phyloP scores from a whole-genome alignment of 2,888 invertebrate species.

The Eupithecia vulgata region DNA sequence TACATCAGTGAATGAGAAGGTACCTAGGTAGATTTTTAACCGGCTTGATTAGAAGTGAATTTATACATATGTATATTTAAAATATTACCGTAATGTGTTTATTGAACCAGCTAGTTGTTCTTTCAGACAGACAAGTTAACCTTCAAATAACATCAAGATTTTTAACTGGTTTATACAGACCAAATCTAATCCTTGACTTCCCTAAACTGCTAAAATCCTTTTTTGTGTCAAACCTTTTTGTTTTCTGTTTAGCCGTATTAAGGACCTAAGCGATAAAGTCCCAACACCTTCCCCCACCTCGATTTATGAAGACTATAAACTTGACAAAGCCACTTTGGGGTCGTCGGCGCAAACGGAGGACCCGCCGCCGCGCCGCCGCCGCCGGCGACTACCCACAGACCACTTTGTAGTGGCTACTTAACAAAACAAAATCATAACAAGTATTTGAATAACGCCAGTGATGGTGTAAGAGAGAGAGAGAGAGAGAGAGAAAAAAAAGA shows the following conservation, averaged over 20 bases:
- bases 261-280: conserved; percentile 12
- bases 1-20: not conserved
- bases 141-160: not conserved
- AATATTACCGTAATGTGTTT: not conserved
- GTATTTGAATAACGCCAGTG: not conserved
- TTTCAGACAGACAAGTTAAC: not conserved
- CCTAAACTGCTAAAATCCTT: conserved; percentile 2
- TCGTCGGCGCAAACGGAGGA: conserved; percentile 6
- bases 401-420: not conserved
- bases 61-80: not conserved
- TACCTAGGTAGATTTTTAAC: not conserved
- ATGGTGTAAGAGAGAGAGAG: not conserved
- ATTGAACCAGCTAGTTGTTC: not conserved
- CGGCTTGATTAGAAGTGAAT: not conserved
- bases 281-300: conserved; percentile 15
- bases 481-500: not conserved
- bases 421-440: not conserved
- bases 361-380: not conserved
- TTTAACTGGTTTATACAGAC: not conserved
- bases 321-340: conserved; percentile 56
- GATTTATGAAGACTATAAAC: conserved; percentile 58
- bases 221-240: conserved; percentile 1
- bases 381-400: not conserved
- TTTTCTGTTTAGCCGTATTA: conserved; percentile 15
- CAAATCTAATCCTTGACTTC: not conserved